Base-by-base conservation (phyloP, 2,797 vertebrate species). In the Siniperca undulata region DNA sequence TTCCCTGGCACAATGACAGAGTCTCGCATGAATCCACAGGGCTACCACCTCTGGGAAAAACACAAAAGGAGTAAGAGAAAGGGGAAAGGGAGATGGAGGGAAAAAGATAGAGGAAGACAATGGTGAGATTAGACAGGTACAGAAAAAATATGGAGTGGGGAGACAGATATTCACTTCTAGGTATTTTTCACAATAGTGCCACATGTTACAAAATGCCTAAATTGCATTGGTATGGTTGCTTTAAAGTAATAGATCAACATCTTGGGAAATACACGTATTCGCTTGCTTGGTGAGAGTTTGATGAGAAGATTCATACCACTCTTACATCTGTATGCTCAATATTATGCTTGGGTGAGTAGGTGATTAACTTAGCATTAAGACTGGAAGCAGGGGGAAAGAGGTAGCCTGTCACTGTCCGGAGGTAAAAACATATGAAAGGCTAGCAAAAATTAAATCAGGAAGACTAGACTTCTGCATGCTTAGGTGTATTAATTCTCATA, bases 11-110 rank as follows among this genome's bases (percentile, higher is more conserved):
- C 60, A 36, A 19, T 42, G 52, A 64, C 77, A 76, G 70, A 82
- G 67, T 73, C 66, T 53, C 12, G 11, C 75, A 81, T 84, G 79
- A 70, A 87, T 85, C 56, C 78, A 81, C 82, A 60, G 24, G 42
- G 81, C 46, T 42, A 9, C 6, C 30, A 52, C 65, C 53, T 42
- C 67, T 20, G 66, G 74, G 78, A 66, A 56, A 77, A 74, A 78
- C 19, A 65, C 30, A 56, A 42, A 68, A 30, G 17, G 27, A 74
- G 30, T 10, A 60, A 55, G 58, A 58, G 52, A 27, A 30, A n/a
- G 11, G 17, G n/a, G n/a, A 46, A 38, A 40, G 12, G 34, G 8
- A 38, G 19, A 20, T 44, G 36, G 68, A 16, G 7, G 6, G 48
- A 64, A 50, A 53, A 22, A 38, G 30, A 50, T 46, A 60, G 27